Percentiles rank a stretch among this genome's conserved stretches.
phyloP scores from a whole-genome alignment of 2,888 invertebrate species.

The Melanophora roralis region DNA sequence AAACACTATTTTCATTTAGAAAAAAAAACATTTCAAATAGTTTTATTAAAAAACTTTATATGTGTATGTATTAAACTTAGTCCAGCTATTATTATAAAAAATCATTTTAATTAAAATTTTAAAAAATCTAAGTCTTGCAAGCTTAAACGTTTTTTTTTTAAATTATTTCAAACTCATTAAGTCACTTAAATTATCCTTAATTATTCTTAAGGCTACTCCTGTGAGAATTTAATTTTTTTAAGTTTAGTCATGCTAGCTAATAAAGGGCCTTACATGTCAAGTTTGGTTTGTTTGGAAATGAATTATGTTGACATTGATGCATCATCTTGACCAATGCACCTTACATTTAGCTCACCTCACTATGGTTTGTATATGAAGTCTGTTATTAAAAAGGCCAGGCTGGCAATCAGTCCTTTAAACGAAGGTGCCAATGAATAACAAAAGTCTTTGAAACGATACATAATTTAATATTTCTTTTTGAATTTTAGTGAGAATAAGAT shows the following conservation, averaged over 20 bases:
- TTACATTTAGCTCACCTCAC: constrained; percentile 16
- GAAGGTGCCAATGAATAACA: constrained; percentile 61
- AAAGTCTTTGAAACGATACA: constrained; percentile 34
- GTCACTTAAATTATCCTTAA: constrained; percentile 29
- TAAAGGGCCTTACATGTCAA: constrained; percentile 54
- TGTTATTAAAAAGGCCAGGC: not conserved
- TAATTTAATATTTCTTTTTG: constrained; percentile 10
- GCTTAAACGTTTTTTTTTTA: not conserved
- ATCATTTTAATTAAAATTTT: too few relatives aligned
- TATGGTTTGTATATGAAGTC: not conserved
- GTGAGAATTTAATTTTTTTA: constrained; percentile 45
- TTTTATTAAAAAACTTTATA: constrained; percentile 9
- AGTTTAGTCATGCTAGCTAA: constrained; percentile 57
- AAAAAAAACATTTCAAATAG: not conserved
- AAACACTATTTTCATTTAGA: not conserved
- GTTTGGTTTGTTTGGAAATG: constrained; percentile 57
- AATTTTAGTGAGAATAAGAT: too few relatives aligned
- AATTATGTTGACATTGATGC: constrained; percentile 63
- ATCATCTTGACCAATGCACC: constrained; percentile 53
- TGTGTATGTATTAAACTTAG: too few relatives aligned
- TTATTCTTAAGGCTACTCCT: constrained; percentile 33
- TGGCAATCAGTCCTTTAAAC: constrained; percentile 43
- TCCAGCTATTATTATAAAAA: too few relatives aligned
- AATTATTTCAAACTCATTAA: constrained; percentile 27
- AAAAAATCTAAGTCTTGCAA: too few relatives aligned